phyloP scores from a whole-genome alignment of 2,113 vertebrate genomes.

The Collichthys lucidus region DNA sequence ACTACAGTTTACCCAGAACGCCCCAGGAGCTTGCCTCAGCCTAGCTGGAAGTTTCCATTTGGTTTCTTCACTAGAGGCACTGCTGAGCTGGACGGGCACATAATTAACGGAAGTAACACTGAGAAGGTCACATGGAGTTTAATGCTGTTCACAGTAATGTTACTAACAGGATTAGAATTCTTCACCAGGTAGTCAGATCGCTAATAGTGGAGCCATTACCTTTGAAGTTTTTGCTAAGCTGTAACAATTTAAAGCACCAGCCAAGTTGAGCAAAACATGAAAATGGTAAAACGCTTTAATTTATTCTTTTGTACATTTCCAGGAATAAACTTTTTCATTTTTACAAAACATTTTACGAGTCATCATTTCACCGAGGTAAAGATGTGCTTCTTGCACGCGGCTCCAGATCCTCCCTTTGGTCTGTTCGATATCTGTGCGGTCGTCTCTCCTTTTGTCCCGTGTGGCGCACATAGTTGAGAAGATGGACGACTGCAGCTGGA shows the following conservation, averaged over 20 bases:
- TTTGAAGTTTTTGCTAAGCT: not conserved
- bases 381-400: constrained; percentile 33
- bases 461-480: constrained; percentile 86
- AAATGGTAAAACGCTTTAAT: not conserved
- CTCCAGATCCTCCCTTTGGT: constrained; percentile 22
- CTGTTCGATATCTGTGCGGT: not conserved
- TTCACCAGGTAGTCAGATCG: constrained; percentile 25
- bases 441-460: constrained; percentile 31
- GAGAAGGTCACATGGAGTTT: constrained; percentile 53
- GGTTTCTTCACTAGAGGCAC: constrained; percentile 77
- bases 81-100: constrained; percentile 73
- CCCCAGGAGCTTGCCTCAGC: constrained; percentile 64
- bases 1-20: constrained; percentile 75
- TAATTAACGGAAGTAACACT: constrained; percentile 15
- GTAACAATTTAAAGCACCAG: not conserved
- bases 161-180: constrained; percentile 66
- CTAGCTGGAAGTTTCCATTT: constrained; percentile 82
- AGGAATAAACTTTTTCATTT: constrained; percentile 49
- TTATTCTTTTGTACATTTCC: constrained; percentile 60
- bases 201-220: not conserved
- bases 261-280: not conserved
- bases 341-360: constrained; percentile 23
- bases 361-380: constrained; percentile 43
- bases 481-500: constrained; percentile 89
- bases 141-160: constrained; percentile 48